Conservation (phyloP, 2,888 invertebrate genomes). For the Keiferia lycopersicella region DNA sequence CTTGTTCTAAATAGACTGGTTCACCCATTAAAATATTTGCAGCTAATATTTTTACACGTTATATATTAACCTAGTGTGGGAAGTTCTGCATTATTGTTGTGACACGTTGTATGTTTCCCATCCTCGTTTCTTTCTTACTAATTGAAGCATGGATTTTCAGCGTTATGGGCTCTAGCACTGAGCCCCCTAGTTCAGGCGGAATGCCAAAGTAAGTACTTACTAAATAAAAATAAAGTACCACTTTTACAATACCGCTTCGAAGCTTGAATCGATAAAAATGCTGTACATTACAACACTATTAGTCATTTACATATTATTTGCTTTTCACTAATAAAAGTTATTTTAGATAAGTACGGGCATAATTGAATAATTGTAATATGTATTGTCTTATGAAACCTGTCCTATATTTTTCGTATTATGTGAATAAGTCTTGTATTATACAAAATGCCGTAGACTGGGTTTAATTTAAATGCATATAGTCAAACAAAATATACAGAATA, state of each 20-base stretch:
- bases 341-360: conserved; percentile 1
- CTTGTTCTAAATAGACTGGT: too few species aligned
- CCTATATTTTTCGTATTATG: not conserved
- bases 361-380: not conserved
- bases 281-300: conserved; percentile 20
- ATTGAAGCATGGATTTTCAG: conserved; percentile 80
- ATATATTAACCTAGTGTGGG: too few species aligned
- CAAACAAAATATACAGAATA: not conserved
- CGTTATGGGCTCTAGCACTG: conserved; percentile 78
- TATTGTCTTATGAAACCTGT: too few species aligned
- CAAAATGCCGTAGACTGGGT: conserved; percentile 58
- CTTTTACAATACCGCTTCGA: conserved; percentile 46
- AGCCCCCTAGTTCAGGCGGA: conserved; percentile 78
- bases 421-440: conserved; percentile 19
- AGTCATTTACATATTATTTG: conserved; percentile 12
- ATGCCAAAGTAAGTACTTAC: conserved; percentile 78
- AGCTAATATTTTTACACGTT: too few species aligned
- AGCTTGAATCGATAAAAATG: conserved; percentile 41
- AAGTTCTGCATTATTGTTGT: not conserved
- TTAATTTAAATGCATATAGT: conserved; percentile 36
- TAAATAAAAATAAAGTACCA: conserved; percentile 25
- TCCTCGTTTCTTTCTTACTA: conserved; percentile 69
- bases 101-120: conserved; percentile 26
- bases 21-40: too few species aligned
- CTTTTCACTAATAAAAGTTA: conserved; percentile 8